phyloP scores from a whole-genome alignment of 2,797 vertebrate genomes.

The Triplophysa yarkandensis region DNA sequence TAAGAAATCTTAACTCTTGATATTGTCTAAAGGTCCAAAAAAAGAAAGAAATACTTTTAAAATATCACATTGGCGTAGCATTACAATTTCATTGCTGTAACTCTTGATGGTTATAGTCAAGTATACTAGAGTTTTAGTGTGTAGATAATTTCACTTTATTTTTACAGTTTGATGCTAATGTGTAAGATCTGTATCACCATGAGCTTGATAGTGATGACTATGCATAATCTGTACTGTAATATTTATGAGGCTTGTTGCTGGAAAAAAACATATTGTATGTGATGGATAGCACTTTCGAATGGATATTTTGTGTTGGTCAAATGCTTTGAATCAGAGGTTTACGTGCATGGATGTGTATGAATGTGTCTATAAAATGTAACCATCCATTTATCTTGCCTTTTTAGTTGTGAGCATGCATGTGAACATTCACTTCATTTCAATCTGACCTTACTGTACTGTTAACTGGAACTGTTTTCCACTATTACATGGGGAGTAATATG shows the following conservation, averaged over 20 bases:
- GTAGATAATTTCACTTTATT: slow-evolving; percentile 62
- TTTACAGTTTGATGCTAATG: slow-evolving; percentile 64
- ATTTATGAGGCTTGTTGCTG: slow-evolving; percentile 51
- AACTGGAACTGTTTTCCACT: slow-evolving; percentile 3
- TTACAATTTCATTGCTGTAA: slow-evolving; percentile 58
- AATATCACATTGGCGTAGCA: neutral
- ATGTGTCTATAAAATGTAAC: slow-evolving; percentile 33
- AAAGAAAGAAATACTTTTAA: neutral
- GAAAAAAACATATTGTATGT: slow-evolving; percentile 49
- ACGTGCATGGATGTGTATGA: slow-evolving; percentile 50
- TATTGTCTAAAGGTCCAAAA: neutral
- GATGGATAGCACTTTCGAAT: slow-evolving; percentile 44
- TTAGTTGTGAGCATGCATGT: neutral
- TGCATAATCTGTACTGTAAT: slow-evolving; percentile 72
- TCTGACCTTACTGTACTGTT: neutral
- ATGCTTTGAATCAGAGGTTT: slow-evolving; percentile 25
- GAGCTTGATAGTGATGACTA: slow-evolving; percentile 71
- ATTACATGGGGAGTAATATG: neutral
- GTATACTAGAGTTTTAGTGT: slow-evolving; percentile 64
- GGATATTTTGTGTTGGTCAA: slow-evolving; percentile 30
- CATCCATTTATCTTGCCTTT: slow-evolving; percentile 1
- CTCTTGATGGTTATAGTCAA: slow-evolving; percentile 63
- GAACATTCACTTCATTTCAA: slow-evolving; percentile 3
- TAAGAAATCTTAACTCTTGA: neutral
- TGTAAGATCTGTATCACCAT: slow-evolving; percentile 64